phyloP scores from a whole-genome alignment of 2,888 invertebrate genomes.

The Molorchus minor region DNA sequence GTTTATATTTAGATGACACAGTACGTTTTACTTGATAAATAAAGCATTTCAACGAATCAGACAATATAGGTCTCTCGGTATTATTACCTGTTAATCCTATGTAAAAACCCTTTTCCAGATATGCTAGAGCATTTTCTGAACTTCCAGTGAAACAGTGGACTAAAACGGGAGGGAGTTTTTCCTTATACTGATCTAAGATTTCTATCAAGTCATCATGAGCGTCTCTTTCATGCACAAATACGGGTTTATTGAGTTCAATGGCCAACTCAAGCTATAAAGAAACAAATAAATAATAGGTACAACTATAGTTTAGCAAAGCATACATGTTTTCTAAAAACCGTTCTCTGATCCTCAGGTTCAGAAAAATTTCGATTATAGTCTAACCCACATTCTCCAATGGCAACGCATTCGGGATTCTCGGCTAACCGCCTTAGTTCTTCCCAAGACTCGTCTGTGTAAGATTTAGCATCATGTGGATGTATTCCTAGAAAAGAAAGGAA shows the following conservation, averaged over 20 bases:
- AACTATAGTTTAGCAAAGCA: slow-evolving; percentile 17
- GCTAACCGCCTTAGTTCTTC: slow-evolving; percentile 79
- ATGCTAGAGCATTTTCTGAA: slow-evolving; percentile 82
- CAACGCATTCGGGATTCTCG: slow-evolving; percentile 88
- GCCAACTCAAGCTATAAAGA: slow-evolving; percentile 79
- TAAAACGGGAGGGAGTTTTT: slow-evolving; percentile 78
- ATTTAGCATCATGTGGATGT: slow-evolving; percentile 94
- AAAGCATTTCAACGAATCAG: no score
- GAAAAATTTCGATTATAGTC: slow-evolving; percentile 96
- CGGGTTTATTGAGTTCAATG: slow-evolving; percentile 84
- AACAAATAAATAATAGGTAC: neutral
- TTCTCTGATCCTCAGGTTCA: slow-evolving; percentile 84
- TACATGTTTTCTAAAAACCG: slow-evolving; percentile 88
- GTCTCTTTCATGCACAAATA: slow-evolving; percentile 92
- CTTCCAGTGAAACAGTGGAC: slow-evolving; percentile 93
- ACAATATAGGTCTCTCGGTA: no score
- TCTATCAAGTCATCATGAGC: slow-evolving; percentile 86
- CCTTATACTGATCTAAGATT: slow-evolving; percentile 69
- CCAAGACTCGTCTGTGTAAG: slow-evolving; percentile 82
- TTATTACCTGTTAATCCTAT: slow-evolving; percentile 78
- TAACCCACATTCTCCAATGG: slow-evolving; percentile 92
- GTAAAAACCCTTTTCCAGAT: slow-evolving; percentile 86
- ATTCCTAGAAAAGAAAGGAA: slow-evolving; percentile 68
- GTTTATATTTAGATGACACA: no score
- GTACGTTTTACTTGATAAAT: no score